These are phyloP conservation scores for Paelopatides confundens DNA, from an alignment of 53 echinoderm and acorn worm species.

Conservation along the genomic window DNA sequence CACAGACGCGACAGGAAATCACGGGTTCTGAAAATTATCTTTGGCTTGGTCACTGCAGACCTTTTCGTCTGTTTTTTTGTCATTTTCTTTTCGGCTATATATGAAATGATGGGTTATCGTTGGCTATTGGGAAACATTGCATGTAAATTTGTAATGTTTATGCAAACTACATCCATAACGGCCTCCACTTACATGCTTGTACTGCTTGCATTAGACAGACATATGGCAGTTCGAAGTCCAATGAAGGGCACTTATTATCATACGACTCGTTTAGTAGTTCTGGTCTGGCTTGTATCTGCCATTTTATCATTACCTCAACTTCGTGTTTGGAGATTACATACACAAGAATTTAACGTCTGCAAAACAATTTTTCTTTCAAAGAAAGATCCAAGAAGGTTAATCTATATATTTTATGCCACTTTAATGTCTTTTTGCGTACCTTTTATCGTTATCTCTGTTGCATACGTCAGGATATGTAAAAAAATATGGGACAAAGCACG, in stretches of 20 bases:
- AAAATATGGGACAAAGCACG: constrained; percentile 95
- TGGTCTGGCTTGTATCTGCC: constrained; percentile 77
- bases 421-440: constrained; percentile 86
- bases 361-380: neutral
- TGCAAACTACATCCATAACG: constrained; percentile 84
- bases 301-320: constrained; percentile 82
- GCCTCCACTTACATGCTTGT: constrained; percentile 95
- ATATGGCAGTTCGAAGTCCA: constrained; percentile 90
- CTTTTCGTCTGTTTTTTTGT: constrained; percentile 87
- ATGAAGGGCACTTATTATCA: constrained; percentile 84
- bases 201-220: constrained; percentile 86
- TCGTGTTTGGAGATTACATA: constrained; percentile 71
- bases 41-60: constrained; percentile 88
- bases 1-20: constrained; percentile 81
- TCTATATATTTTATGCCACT: constrained; percentile 79
- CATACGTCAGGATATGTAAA: constrained; percentile 91
- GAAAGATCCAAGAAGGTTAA: neutral
- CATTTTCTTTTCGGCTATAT: constrained; percentile 75
- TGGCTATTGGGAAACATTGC: constrained; percentile 84
- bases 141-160: constrained; percentile 87
- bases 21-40: constrained; percentile 86
- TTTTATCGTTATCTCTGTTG: constrained; percentile 79
- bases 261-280: constrained; percentile 69
- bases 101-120: constrained; percentile 77
- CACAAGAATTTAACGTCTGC: neutral